Conservation (phyloP, 2,113 vertebrate genomes). For the Caloenas nicobarica region DNA sequence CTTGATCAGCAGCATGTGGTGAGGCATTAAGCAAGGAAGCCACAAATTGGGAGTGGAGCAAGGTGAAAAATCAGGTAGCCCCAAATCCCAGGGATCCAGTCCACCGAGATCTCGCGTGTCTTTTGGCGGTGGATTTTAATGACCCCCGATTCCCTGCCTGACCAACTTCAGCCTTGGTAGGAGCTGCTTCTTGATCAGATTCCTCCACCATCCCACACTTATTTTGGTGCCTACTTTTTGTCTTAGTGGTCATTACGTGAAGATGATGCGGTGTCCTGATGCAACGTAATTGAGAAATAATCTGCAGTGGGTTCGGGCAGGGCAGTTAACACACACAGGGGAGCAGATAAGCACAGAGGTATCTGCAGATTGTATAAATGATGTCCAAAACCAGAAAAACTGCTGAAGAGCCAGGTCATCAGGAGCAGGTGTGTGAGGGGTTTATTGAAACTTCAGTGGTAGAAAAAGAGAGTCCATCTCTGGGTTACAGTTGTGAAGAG, state of each 20-base stretch:
- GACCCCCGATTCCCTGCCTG: neutral
- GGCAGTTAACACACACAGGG: neutral
- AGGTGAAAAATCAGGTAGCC: neutral
- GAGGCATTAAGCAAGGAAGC: neutral
- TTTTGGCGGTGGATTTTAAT: neutral
- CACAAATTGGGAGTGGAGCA: neutral
- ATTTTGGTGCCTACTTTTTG: neutral
- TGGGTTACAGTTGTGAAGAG: neutral
- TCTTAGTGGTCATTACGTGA: neutral
- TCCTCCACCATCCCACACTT: neutral
- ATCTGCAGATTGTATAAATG: neutral
- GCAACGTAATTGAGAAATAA: neutral
- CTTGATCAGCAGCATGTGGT: neutral
- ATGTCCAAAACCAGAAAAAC: neutral
- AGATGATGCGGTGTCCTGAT: fast-evolving
- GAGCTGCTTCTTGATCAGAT: neutral
- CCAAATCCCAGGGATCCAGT: neutral
- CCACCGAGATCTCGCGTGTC: fast-evolving
- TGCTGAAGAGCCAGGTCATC: neutral
- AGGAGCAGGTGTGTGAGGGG: neutral
- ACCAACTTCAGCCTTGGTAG: neutral
- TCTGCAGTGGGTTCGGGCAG: neutral
- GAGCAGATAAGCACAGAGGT: neutral
- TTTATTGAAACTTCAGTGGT: neutral
- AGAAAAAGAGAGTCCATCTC: neutral